Base-by-base conservation (phyloP, 1,140 invertebrate species). In the Drosophila quadrilineata region DNA sequence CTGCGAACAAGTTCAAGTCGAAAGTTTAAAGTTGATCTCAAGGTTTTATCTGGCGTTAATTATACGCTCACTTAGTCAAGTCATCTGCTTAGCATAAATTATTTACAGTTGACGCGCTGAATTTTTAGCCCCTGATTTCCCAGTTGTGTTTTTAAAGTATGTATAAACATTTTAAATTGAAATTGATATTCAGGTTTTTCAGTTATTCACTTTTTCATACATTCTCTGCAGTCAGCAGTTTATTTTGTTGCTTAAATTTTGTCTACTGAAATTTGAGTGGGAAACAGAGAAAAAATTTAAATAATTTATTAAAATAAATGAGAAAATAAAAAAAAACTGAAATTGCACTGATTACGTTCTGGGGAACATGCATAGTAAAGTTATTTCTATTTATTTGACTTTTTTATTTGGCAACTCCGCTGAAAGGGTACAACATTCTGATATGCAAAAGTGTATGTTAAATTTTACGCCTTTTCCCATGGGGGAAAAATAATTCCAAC, bases 351-450 rank as follows among this genome's bases (percentile, higher is more conserved):
- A 64, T 41, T 24, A 6, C 36, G 28, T 50, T 65, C 35, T 3
- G 3, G 3, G 22, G 62, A 65, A 59, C 45, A 43, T 45, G n/a
- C n/a, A n/a, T n/a, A n/a, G n/a, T n/a, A 17, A n/a, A 35, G 14
- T 10, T 22, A 43, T 26, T 43, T 50, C 35, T 35, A 43, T 50
- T n/a, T 22, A 58, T 60, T 48, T 65, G 57, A 84, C 75, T 60
- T 71, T 45, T 73, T 73, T 76, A 72, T 82, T 71, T 71, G 17
- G 57, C 63, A 28, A 35, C n/a, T 17, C 58, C 69, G 40, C 17
- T 22, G 60, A 80, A 82, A 84, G 76, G 76, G 53, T 84, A 63
- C 69, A 64, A 84, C n/a, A 49, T 65, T 82, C 58, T 70, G 68
- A 72, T 72, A 64, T 76, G 63, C 70, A 45, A 31, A 16, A 26